Conservation (phyloP, 1,140 invertebrate genomes). For the Conus betulinus region DNA sequence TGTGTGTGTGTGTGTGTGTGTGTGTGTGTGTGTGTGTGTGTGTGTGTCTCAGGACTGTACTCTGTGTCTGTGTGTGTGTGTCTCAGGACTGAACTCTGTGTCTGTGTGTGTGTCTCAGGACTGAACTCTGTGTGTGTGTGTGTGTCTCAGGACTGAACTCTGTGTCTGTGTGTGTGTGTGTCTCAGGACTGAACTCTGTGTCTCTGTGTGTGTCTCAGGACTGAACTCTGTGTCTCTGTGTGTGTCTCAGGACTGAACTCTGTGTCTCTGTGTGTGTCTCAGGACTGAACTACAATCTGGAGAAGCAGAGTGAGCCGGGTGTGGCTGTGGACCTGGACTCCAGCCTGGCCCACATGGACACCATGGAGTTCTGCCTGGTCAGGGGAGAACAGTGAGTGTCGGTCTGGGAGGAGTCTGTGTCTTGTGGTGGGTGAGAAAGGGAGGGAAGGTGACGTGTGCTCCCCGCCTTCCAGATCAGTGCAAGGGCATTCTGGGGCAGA, state of each 20-base stretch:
- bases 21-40: constrained; percentile 58
- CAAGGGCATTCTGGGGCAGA: no score
- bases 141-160: no score
- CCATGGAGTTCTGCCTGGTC: constrained; percentile 75
- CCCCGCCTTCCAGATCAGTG: no score
- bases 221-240: no score
- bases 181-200: no score
- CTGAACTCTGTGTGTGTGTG: constrained; percentile 45
- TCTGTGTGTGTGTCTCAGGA: constrained; percentile 55
- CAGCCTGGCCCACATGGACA: constrained; percentile 70
- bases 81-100: constrained; percentile 53
- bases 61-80: constrained; percentile 39
- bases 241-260: constrained; percentile 72
- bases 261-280: constrained; percentile 69
- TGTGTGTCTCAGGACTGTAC: constrained; percentile 65
- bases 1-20: neutral
- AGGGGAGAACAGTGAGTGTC: constrained; percentile 74
- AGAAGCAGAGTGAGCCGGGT: constrained; percentile 75
- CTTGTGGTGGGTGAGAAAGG: no score
- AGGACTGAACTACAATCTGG: constrained; percentile 76
- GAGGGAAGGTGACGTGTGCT: no score
- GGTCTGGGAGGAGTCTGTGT: no score
- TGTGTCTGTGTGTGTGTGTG: no score
- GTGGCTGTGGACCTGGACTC: constrained; percentile 72
- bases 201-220: no score